These are phyloP conservation scores for Drosophila sproati DNA, from an alignment of 1,140 invertebrate genomes.

Conservation along the genomic window DNA sequence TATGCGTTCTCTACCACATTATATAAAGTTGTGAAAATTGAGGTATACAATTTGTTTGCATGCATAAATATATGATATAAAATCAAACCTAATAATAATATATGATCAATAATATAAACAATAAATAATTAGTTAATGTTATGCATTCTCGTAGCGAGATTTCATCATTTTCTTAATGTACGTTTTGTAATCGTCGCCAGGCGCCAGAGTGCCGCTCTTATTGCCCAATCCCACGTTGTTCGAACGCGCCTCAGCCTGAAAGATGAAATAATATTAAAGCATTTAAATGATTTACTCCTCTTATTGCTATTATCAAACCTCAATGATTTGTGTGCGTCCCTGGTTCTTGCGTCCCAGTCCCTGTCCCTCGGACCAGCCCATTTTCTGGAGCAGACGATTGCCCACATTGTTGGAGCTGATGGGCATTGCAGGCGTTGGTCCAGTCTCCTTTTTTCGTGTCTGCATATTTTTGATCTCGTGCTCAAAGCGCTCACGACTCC, in stretches of 20 bases:
- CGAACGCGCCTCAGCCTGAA: constrained; percentile 84
- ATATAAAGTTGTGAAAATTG: constrained; percentile 26
- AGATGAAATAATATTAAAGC: background rate
- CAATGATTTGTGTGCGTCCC: constrained; percentile 96
- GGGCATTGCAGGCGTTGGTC: constrained; percentile 84
- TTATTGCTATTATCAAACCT: constrained; percentile 86
- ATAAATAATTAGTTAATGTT: constrained; percentile 10
- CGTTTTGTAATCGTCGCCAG: constrained; percentile 94
- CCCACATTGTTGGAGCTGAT: constrained; percentile 96
- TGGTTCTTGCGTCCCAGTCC: constrained; percentile 97
- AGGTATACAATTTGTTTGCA: constrained; percentile 28
- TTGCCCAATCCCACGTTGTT: constrained; percentile 90
- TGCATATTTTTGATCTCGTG: constrained; percentile 74
- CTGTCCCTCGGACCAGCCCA: constrained; percentile 99
- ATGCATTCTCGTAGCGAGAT: constrained; percentile 89
- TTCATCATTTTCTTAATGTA: constrained; percentile 96
- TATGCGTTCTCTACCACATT: constrained; percentile 1
- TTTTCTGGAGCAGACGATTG: constrained; percentile 97
- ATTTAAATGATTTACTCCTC: background rate
- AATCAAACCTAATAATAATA: constrained; percentile 12
- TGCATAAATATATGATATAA: constrained; percentile 8
- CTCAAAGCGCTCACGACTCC: constrained; percentile 90
- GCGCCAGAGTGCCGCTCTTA: constrained; percentile 87
- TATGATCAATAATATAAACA: constrained; percentile 12
- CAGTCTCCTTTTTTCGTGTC: constrained; percentile 54